Evolutionary conservation across 2,113 vertebrate species (phyloP).

Genomic region (Furnarius figulus): DNA sequence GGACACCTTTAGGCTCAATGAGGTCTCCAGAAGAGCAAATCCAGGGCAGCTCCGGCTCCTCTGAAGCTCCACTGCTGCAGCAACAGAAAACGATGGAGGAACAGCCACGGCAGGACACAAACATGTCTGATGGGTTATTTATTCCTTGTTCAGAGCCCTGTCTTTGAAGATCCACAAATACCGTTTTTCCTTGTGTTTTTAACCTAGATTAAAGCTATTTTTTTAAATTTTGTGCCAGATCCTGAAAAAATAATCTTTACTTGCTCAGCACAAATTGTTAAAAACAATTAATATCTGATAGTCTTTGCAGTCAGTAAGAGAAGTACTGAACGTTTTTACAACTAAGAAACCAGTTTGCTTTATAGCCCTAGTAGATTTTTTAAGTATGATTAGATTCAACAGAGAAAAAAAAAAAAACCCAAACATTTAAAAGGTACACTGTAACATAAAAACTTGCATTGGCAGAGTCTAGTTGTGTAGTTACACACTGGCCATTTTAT

Average conservation of each 20-base stretch:
- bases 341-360: not conserved
- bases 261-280: not conserved
- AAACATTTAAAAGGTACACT: not conserved
- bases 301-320: not conserved
- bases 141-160: not conserved
- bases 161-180: not conserved
- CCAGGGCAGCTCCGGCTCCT: not conserved
- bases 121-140: not conserved
- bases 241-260: not conserved
- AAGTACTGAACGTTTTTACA: not conserved
- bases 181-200: not conserved
- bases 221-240: not conserved
- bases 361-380: not conserved
- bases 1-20: not conserved
- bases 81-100: not conserved
- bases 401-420: not conserved
- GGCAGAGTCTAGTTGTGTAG: not conserved
- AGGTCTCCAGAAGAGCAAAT: not conserved
- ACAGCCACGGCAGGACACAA: not conserved
- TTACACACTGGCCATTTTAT: not conserved
- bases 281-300: not conserved
- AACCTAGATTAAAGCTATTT: not conserved
- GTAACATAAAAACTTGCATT: not conserved
- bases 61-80: not conserved
- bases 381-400: not conserved